These are phyloP conservation scores for Parazoanthus darwini DNA, from an alignment of 92 coral and sea anemone species.

Conservation along the genomic window DNA sequence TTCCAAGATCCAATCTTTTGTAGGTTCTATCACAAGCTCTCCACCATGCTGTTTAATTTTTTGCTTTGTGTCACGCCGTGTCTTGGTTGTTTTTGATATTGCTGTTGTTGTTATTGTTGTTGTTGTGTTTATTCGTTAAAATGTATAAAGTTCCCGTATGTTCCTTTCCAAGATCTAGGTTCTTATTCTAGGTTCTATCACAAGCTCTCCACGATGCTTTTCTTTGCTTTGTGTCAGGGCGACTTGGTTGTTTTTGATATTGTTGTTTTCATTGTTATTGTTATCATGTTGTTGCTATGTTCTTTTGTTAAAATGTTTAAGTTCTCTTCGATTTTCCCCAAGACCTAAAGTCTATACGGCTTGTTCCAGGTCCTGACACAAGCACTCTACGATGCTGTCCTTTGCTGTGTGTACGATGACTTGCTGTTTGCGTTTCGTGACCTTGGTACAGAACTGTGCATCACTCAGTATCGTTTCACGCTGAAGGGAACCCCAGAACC, in stretches of 20 bases:
- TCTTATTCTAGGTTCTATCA: background rate
- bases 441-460: background rate
- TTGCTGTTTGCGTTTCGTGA: constrained; percentile 8
- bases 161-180: background rate
- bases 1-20: too few relatives aligned
- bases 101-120: too few relatives aligned
- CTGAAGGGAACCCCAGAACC: background rate
- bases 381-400: background rate
- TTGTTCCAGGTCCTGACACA: background rate
- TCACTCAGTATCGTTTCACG: constrained; percentile 6
- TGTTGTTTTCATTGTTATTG: background rate
- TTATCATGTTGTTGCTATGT: background rate
- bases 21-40: background rate
- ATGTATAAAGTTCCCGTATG: too few relatives aligned
- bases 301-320: too few relatives aligned
- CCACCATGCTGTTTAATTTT: background rate
- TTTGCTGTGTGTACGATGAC: constrained; percentile 3
- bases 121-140: too few relatives aligned
- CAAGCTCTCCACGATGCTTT: background rate
- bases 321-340: background rate
- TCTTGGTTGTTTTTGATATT: too few relatives aligned
- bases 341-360: background rate
- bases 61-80: too few relatives aligned
- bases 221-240: background rate
- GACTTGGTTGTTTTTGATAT: background rate